Conservation (phyloP, 1,140 invertebrate genomes). For the Eriosoma lanigerum region DNA sequence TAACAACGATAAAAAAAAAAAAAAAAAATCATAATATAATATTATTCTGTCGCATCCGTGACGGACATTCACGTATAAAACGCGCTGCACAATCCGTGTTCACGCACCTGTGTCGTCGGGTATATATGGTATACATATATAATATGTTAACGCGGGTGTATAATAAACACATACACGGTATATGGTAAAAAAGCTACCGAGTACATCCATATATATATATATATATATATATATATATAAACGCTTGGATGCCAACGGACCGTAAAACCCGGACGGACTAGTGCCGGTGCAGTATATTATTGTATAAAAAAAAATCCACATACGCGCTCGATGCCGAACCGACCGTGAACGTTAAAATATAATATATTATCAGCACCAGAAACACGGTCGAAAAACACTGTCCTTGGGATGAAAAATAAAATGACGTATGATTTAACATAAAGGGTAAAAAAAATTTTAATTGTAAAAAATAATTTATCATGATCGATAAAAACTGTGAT, state of each 20-base stretch:
- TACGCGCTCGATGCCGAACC: neutral
- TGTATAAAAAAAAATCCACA: neutral
- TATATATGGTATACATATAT: neutral
- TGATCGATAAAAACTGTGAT: too few species aligned
- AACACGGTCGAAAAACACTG: neutral
- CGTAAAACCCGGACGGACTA: constrained; percentile 44
- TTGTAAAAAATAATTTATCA: too few species aligned
- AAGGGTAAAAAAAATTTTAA: too few species aligned
- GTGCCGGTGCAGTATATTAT: neutral
- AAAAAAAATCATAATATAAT: constrained; percentile 8
- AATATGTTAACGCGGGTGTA: too few species aligned
- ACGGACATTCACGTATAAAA: neutral
- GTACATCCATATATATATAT: neutral
- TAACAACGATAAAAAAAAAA: neutral
- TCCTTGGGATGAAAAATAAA: neutral
- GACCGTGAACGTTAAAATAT: constrained; percentile 25
- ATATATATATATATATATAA: neutral
- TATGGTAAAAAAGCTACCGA: constrained; percentile 14
- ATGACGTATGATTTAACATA: too few species aligned
- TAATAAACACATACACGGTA: neutral
- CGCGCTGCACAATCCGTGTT: neutral
- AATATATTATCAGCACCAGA: neutral
- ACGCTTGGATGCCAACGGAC: neutral
- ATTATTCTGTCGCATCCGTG: constrained; percentile 4
- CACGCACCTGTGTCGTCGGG: constrained; percentile 25